Conservation (phyloP, 2,888 invertebrate species). For the Trichopoda pennipes region DNA sequence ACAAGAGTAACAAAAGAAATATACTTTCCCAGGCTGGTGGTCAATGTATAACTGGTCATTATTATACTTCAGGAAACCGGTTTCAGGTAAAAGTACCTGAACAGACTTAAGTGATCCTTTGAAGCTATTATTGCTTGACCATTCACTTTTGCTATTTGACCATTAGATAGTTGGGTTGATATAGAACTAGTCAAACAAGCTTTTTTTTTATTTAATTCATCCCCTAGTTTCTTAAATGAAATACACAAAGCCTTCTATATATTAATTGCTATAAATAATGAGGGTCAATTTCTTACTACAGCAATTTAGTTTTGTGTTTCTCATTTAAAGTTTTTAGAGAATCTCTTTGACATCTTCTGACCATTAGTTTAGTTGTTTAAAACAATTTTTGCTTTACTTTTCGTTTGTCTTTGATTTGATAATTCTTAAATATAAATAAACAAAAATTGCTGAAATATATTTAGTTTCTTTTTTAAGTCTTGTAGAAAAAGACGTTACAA, state of each 20-base stretch:
- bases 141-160: constrained; percentile 22
- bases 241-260: constrained; percentile 60
- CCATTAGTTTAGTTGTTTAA: constrained; percentile 60
- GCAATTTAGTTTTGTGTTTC: constrained; percentile 42
- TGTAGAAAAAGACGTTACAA: constrained; percentile 65
- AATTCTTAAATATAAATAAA: constrained; percentile 24
- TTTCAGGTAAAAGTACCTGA: constrained; percentile 54
- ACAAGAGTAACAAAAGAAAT: constrained; percentile 42
- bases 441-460: constrained; percentile 28
- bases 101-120: constrained; percentile 40
- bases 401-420: constrained; percentile 13
- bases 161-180: background rate
- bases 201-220: constrained; percentile 22
- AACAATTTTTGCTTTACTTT: constrained; percentile 29
- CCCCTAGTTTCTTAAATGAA: constrained; percentile 23
- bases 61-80: constrained; percentile 42
- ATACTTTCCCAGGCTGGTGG: constrained; percentile 64
- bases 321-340: background rate
- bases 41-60: constrained; percentile 58
- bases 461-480: constrained; percentile 43
- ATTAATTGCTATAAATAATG: constrained; percentile 68
- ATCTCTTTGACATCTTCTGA: constrained; percentile 44
- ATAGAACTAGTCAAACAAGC: constrained; percentile 55
- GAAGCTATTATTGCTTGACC: constrained; percentile 53
- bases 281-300: constrained; percentile 53